Evolutionary conservation across 2,797 vertebrate species (phyloP), one percentile per base, ranked within the genome.

Genomic region (Sebastes iracundus): DNA sequence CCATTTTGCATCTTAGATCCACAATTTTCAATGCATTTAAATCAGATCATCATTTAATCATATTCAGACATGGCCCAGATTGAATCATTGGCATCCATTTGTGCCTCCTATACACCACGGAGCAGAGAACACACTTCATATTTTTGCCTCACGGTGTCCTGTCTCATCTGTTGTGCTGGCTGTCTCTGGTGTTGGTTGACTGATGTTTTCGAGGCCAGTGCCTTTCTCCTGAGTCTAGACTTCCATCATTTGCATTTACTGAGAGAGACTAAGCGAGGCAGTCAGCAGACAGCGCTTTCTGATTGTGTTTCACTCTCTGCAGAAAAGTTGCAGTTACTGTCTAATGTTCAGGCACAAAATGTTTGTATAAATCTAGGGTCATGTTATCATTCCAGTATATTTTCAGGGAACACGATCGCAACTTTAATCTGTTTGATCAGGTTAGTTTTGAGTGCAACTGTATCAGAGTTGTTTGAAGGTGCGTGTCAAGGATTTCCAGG

Each of bases 211-310:
- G 5, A 84, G 79, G 81, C 67, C 71, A 68, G 22, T 62, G 23
- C 52, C 61, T 82, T 69, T 67, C 79, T 81, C 56, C 23, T 2
- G 71, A 81, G 80, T 79, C 77, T 76, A 79, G 77, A 84, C 67
- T 75, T 81, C 74, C 55, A 71, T 84, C 64, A 85, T 90, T 84
- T 88, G 72, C 60, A 87, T 90, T 84, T 81, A 33, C 79, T 74
- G 69, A 66, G 65, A 69, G 65, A 59, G 30, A 53, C 53, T 58
- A 52, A 52, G 11, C 65, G 33, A 75, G 33, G 64, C 76, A 64
- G 75, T 30, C 33, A 58, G 42, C 80, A 52, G 62, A 80, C 62
- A 68, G 30, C 64, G 68, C 52, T 61, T 65, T 77, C 55, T 87
- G 72, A 75, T 84, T 38, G 10, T 35, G 27, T 77, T 83, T 73